Conservation (phyloP, 2,888 invertebrate genomes). For the Synanthedon tipuliformis region DNA sequence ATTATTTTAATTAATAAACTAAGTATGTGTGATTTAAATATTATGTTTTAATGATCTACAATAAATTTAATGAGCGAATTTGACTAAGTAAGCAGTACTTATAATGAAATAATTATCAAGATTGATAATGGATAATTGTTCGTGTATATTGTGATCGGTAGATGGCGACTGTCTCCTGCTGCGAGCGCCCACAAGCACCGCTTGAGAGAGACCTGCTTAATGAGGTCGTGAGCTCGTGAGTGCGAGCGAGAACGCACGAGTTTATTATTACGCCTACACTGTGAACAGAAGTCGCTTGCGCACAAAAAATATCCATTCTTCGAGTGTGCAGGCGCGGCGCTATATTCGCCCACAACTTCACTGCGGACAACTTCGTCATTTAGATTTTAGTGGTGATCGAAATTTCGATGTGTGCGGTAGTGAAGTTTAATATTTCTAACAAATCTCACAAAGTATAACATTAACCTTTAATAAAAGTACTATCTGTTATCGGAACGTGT, state of each 20-base stretch:
- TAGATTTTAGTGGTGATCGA: constrained; percentile 53
- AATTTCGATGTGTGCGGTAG: constrained; percentile 68
- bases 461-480: constrained; percentile 65
- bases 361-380: constrained; percentile 64
- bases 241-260: constrained; percentile 41
- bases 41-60: too few relatives aligned
- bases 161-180: constrained; percentile 42
- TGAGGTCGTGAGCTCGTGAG: constrained; percentile 8
- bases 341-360: constrained; percentile 69
- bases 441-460: constrained; percentile 65
- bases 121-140: background rate
- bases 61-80: too few relatives aligned
- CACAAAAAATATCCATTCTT: constrained; percentile 59
- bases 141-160: constrained; percentile 13
- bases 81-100: too few relatives aligned
- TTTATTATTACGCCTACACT: constrained; percentile 63
- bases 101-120: too few relatives aligned
- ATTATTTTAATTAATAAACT: too few relatives aligned
- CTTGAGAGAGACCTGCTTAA: constrained; percentile 22
- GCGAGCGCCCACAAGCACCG: constrained; percentile 22
- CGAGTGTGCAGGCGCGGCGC: constrained; percentile 61
- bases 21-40: too few relatives aligned
- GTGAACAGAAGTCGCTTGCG: constrained; percentile 61
- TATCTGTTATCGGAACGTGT: constrained; percentile 54
- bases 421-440: constrained; percentile 69